These are phyloP conservation scores for Dicrurus megarhynchus DNA, from an alignment of 2,113 vertebrate genomes.

Conservation along the genomic window DNA sequence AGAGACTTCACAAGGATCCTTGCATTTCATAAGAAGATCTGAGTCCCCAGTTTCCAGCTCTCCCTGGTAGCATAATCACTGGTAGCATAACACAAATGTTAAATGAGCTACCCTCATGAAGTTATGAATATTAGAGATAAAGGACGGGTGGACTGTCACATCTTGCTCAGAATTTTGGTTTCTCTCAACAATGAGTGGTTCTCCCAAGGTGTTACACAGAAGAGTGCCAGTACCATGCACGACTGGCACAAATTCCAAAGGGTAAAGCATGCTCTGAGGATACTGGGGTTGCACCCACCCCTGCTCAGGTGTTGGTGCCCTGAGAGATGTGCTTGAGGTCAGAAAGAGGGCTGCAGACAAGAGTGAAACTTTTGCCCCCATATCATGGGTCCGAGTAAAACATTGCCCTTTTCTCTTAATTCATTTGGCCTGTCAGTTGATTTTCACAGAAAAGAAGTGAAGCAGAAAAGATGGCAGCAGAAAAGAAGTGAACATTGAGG, in stretches of 20 bases:
- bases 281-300: background rate
- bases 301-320: background rate
- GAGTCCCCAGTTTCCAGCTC: background rate
- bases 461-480: background rate
- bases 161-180: background rate
- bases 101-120: background rate
- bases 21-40: background rate
- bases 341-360: background rate
- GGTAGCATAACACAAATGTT: background rate
- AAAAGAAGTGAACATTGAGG: background rate
- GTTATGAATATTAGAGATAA: background rate
- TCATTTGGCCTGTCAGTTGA: background rate
- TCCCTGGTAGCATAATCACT: background rate
- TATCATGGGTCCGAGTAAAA: background rate
- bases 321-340: background rate
- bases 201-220: fast-evolving
- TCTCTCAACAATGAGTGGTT: fast-evolving
- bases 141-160: background rate
- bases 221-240: background rate
- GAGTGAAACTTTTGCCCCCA: background rate
- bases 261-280: background rate
- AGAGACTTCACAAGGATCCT: background rate
- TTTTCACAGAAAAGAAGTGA: background rate
- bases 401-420: background rate
- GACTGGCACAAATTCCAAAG: background rate